A percentile compares a stretch with the other conserved stretches of the same genome.
Conservation (phyloP, 2,113 vertebrate species). For the Chaetodon trifascialis region DNA sequence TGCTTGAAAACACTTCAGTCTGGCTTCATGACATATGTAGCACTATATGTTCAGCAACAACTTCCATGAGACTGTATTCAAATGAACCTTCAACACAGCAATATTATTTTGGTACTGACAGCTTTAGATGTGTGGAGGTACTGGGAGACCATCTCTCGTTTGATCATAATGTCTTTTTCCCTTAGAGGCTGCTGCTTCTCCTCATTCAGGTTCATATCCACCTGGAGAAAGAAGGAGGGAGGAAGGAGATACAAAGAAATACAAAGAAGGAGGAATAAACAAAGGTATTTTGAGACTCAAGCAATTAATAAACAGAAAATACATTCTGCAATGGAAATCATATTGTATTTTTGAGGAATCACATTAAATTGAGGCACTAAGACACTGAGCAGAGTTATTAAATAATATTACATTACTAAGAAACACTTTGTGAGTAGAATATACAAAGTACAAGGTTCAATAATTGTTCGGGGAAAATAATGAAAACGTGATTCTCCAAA, state of each 20-base stretch:
- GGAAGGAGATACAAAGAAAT: not conserved
- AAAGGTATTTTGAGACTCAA: conserved; percentile 7
- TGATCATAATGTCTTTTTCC: conserved; percentile 87
- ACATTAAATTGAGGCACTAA: not conserved
- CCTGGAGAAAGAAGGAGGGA: conserved; percentile 68
- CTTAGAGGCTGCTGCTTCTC: conserved; percentile 90
- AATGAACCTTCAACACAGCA: not conserved
- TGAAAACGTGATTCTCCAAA: not conserved
- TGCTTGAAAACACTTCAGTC: not conserved
- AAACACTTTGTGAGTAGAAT: not conserved
- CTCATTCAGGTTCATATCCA: conserved; percentile 92
- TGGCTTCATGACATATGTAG: not conserved
- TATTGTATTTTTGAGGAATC: not conserved
- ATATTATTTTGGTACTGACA: conserved; percentile 79
- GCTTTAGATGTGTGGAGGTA: conserved; percentile 90
- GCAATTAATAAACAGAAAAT: not conserved
- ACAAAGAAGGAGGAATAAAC: not conserved
- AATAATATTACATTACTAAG: not conserved
- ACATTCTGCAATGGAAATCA: not conserved
- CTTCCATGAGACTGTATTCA: not conserved
- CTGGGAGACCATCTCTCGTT: conserved; percentile 92
- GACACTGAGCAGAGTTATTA: not conserved
- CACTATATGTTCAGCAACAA: not conserved
- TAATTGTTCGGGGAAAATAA: not conserved
- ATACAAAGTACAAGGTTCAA: not conserved